Conservation (phyloP, 2,113 vertebrate genomes). For the Hemiprocne comata region DNA sequence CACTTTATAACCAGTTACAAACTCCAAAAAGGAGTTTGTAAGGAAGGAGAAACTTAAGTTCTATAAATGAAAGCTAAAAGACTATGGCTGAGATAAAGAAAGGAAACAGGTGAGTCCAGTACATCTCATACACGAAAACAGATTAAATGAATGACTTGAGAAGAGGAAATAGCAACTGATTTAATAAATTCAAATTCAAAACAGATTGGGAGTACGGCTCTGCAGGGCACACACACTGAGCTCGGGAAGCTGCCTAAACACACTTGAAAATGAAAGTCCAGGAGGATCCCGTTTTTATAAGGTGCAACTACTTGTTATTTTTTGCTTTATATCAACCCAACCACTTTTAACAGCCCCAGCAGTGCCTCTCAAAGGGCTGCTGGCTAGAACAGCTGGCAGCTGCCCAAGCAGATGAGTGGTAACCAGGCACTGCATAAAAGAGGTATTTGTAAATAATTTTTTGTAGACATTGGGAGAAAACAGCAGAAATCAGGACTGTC, state of each 20-base stretch:
- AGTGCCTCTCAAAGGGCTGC: neutral
- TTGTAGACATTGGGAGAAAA: neutral
- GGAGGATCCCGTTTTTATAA: neutral
- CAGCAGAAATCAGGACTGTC: neutral
- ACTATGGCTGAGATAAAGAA: neutral
- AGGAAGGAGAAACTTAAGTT: neutral
- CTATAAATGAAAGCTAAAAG: neutral
- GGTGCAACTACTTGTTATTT: neutral
- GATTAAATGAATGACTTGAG: neutral
- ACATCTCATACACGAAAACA: neutral
- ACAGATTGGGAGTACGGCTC: neutral
- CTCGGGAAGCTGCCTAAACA: neutral
- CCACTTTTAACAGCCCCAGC: neutral
- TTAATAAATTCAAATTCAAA: slow-evolving; percentile 38
- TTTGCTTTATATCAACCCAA: neutral
- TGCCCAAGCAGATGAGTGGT: neutral
- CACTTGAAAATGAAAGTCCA: neutral
- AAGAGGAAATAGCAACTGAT: slow-evolving; percentile 18
- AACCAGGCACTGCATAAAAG: neutral
- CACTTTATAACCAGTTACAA: neutral
- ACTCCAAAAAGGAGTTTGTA: neutral
- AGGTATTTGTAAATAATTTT: neutral
- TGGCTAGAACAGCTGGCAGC: neutral
- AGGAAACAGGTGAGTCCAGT: neutral
- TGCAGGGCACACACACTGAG: neutral